Base-by-base conservation (phyloP, 2,888 invertebrate genomes). In the Nemapogon koenigi region DNA sequence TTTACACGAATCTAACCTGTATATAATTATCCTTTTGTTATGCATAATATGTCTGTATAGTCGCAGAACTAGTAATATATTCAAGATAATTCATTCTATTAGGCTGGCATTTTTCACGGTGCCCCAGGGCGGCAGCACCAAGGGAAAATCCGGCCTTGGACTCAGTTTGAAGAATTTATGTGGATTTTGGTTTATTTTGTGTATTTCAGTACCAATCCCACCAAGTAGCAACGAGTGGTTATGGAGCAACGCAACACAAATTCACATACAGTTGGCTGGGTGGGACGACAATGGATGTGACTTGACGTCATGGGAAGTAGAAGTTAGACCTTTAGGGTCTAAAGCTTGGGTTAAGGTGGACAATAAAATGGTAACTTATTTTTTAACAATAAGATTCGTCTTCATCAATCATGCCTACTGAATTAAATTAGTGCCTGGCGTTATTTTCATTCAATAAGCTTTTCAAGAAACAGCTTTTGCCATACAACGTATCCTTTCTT, bases 231-330 rank as follows among this genome's bases (percentile, higher is more conserved):
- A 84, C 47, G 89, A 91, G 53, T 85, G 94, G 60, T 70, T 94
- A 41, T 82, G 85, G 58, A 86, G 90, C 44, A 95, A 94, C 63
- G 83, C 90, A 26, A 88, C 90, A 0, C 89, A 89, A 45, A 83
- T 92, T 16, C 84, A 86, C 52, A 76, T 94, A 25, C 89, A 90
- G 60, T 75, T 93, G 37, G 84, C 87, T 16, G 86, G 89, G 10
- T 95, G 94, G 94, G 88, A 87, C 41, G 88, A 88, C 52, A 90
- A 89, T 3, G 93, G 92, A 16, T 95, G 95, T 62, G 84, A 87
- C 8, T 85, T 94, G 49, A 81, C 83, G 39, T 83, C 86, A 47
- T 90, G 90, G 66, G 87, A 89, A n/a, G 84, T 93, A 31, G 88
- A 90, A 55, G 85, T 86, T 55, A 73, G 83, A n/a, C 69, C 71